Percentiles rank a stretch among this genome's conserved stretches.
Conservation (phyloP, 1,140 invertebrate species). For the Dinoponera quadriceps region DNA sequence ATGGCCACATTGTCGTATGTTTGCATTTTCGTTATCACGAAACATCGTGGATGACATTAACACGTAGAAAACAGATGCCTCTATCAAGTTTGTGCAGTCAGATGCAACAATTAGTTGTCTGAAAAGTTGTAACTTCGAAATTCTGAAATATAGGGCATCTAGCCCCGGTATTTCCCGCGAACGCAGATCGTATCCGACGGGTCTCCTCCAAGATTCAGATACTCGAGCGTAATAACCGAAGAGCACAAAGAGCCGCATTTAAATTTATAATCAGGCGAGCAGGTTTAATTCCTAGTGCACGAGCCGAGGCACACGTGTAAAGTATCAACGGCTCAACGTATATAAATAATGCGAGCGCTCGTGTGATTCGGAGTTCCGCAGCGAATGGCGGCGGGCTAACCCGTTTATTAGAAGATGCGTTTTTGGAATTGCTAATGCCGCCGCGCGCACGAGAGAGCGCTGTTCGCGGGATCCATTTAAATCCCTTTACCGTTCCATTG, state of each 20-base stretch:
- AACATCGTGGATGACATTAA: too few species aligned
- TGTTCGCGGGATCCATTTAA: neutral
- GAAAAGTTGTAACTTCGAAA: too few species aligned
- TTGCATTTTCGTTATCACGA: too few species aligned
- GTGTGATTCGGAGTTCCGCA: neutral
- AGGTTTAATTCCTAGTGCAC: slow-evolving; percentile 26
- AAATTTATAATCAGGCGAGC: slow-evolving; percentile 50
- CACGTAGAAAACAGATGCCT: too few species aligned
- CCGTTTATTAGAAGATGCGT: slow-evolving; percentile 22
- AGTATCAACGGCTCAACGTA: slow-evolving; percentile 20
- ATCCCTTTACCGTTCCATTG: slow-evolving; percentile 19
- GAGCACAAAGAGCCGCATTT: slow-evolving; percentile 31
- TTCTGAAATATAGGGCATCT: too few species aligned
- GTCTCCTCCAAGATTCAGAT: slow-evolving; percentile 8
- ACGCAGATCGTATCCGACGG: slow-evolving; percentile 13
- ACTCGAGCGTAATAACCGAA: neutral
- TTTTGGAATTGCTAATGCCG: neutral
- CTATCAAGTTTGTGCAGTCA: too few species aligned
- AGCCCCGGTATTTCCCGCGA: too few species aligned
- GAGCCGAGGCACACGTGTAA: slow-evolving; percentile 27
- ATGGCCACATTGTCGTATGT: too few species aligned
- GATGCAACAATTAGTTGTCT: too few species aligned
- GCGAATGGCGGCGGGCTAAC: neutral
- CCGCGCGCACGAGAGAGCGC: too few species aligned
- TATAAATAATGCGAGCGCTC: slow-evolving; percentile 30